Evolutionary conservation across 2,797 vertebrate genomes (phyloP).

Genomic region (Acipenser ruthenus): DNA sequence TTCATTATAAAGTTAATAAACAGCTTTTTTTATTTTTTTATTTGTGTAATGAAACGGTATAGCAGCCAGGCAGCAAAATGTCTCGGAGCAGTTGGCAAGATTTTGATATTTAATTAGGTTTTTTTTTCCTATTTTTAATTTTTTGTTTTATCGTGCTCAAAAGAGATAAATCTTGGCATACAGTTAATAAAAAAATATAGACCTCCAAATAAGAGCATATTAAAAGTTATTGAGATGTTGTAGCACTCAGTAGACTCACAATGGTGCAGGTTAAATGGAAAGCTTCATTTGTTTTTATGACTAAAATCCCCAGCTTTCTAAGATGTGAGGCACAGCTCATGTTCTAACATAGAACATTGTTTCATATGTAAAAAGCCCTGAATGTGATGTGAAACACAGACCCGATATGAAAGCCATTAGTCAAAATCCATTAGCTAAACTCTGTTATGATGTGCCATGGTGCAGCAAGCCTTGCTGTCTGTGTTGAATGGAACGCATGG

Average conservation of each 20-base stretch:
- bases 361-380: too few relatives aligned
- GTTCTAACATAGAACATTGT: too few relatives aligned
- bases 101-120: background rate
- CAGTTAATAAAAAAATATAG: background rate
- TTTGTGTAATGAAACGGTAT: too few relatives aligned
- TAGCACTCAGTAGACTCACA: too few relatives aligned
- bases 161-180: background rate
- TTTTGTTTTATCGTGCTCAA: background rate
- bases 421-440: slow-evolving; percentile 4
- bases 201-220: background rate
- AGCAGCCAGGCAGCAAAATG: too few relatives aligned
- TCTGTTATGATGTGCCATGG: background rate
- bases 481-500: background rate
- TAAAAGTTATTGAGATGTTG: background rate
- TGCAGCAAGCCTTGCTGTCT: background rate
- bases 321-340: background rate
- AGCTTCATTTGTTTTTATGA: background rate
- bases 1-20: too few relatives aligned
- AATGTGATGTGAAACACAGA: background rate
- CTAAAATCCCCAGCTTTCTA: background rate
- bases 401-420: background rate
- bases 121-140: background rate
- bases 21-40: too few relatives aligned
- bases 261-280: too few relatives aligned
- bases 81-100: background rate